A percentile compares a stretch with the other conserved stretches of the same genome.
Conservation (phyloP, 2,888 invertebrate species). For the Hypena proboscidalis region DNA sequence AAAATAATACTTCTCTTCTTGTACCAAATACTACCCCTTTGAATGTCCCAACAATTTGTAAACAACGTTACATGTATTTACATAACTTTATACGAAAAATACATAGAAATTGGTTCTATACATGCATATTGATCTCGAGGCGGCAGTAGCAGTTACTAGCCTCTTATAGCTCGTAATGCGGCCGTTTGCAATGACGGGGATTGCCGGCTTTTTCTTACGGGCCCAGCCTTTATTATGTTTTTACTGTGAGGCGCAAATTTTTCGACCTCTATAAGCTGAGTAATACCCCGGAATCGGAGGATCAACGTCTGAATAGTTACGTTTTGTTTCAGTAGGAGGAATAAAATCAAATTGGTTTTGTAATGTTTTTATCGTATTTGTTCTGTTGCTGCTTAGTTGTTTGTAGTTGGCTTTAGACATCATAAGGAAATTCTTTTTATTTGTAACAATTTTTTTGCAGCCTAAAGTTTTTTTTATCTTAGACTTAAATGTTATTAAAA, state of each 20-base stretch:
- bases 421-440: not conserved
- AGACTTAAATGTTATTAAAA: too few species aligned
- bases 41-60: conserved; percentile 5
- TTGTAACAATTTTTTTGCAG: too few species aligned
- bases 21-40: not conserved
- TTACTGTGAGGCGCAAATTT: conserved; percentile 50
- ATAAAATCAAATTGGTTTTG: conserved; percentile 37
- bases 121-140: conserved; percentile 46
- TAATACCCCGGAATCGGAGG: conserved; percentile 48
- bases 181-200: conserved; percentile 51
- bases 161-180: conserved; percentile 45
- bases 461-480: too few species aligned
- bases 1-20: not conserved
- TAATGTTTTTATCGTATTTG: conserved; percentile 19
- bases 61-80: conserved; percentile 12
- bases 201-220: conserved; percentile 43
- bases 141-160: conserved; percentile 37
- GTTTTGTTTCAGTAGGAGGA: conserved; percentile 29
- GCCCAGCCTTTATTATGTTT: conserved; percentile 50
- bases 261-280: conserved; percentile 54
- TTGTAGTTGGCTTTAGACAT: not conserved
- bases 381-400: conserved; percentile 8
- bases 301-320: conserved; percentile 49
- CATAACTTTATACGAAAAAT: conserved; percentile 14
- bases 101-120: conserved; percentile 14